These are phyloP conservation scores for Drosophila tanythrix DNA, from an alignment of 2,888 invertebrate species.

Conservation along the genomic window DNA sequence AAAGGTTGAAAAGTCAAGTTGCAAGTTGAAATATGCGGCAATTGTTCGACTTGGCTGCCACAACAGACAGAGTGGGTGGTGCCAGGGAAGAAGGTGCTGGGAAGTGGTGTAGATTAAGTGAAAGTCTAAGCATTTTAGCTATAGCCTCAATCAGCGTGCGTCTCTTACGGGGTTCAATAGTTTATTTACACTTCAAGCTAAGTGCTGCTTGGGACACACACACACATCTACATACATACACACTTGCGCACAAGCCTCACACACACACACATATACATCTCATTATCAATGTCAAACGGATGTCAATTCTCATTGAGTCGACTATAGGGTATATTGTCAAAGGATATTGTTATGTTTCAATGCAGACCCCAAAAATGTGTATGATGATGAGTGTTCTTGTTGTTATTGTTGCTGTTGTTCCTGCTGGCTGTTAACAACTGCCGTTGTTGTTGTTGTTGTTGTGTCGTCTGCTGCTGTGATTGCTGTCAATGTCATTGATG, in stretches of 20 bases:
- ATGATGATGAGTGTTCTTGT: constrained; percentile 36
- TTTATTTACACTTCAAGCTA: constrained; percentile 58
- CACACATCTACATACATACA: constrained; percentile 16
- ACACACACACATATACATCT: constrained; percentile 44
- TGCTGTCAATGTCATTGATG: constrained; percentile 66
- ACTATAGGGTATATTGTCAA: constrained; percentile 75
- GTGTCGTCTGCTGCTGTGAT: constrained; percentile 32
- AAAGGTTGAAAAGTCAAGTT: constrained; percentile 74
- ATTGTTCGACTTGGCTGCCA: constrained; percentile 59
- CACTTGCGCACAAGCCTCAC: constrained; percentile 15
- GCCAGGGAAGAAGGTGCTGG: not conserved
- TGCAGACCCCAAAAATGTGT: constrained; percentile 46
- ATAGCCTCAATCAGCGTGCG: constrained; percentile 56
- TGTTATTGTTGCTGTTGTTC: constrained; percentile 29
- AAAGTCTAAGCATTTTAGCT: constrained; percentile 66
- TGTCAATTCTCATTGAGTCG: constrained; percentile 74
- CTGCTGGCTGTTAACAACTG: constrained; percentile 29
- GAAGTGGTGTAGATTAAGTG: constrained; percentile 40
- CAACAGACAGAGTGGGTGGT: constrained; percentile 4
- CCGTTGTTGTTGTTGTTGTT: constrained; percentile 12
- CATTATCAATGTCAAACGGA: constrained; percentile 78
- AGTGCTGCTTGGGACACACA: constrained; percentile 44
- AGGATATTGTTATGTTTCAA: constrained; percentile 79
- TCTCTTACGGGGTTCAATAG: constrained; percentile 56
- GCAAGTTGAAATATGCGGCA: constrained; percentile 76